A percentile compares a stretch with the other conserved stretches of the same genome.
Conservation (phyloP, 2,113 vertebrate species). For the Pachypanchax playfairii region DNA sequence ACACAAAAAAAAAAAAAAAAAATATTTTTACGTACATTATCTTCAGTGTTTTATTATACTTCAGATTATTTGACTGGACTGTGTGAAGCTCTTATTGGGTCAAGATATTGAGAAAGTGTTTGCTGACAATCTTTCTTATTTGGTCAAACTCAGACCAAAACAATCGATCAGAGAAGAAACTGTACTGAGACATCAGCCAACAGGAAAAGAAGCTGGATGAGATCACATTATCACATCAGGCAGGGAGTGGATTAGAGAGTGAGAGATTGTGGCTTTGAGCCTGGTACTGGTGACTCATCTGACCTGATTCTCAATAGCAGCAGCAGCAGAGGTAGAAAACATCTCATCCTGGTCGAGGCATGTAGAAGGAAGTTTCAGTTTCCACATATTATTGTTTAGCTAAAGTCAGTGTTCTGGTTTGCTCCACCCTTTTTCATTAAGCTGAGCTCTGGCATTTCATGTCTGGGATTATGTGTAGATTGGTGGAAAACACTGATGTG, state of each 20-base stretch:
- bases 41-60: too few relatives aligned
- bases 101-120: neutral
- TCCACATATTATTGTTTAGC: constrained; percentile 10
- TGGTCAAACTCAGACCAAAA: constrained; percentile 1
- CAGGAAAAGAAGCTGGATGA: constrained; percentile 43
- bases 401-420: neutral
- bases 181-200: constrained; percentile 13
- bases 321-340: constrained; percentile 10
- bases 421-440: neutral
- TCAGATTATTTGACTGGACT: too few relatives aligned
- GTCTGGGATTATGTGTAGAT: neutral
- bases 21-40: too few relatives aligned
- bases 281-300: constrained; percentile 71
- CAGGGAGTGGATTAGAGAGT: constrained; percentile 62
- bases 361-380: constrained; percentile 7
- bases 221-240: constrained; percentile 58
- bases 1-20: too few relatives aligned
- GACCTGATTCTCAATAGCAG: constrained; percentile 67
- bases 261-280: constrained; percentile 58
- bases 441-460: neutral
- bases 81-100: neutral
- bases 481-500: neutral
- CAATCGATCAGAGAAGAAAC: constrained; percentile 15
- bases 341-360: constrained; percentile 23
- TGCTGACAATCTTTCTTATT: neutral